Percentiles rank a stretch among this genome's conserved stretches.
Conservation (phyloP, 2,113 vertebrate genomes). For the Eira barbara region DNA sequence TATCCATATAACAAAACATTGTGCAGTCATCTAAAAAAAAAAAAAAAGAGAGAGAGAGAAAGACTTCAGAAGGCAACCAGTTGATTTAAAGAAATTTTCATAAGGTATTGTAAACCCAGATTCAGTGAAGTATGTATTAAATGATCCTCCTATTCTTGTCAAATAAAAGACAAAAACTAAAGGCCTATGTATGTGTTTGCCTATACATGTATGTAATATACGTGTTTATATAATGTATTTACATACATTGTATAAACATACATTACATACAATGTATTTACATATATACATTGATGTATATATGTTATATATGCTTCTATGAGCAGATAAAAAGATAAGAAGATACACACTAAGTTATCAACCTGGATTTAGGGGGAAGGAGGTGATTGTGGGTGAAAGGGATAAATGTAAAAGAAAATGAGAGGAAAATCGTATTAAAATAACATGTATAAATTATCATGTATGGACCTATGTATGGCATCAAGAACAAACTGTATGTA, state of each 20-base stretch:
- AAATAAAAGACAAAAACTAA: neutral
- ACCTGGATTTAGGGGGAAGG: neutral
- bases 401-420: neutral
- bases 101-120: neutral
- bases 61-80: neutral
- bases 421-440: neutral
- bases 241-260: too few relatives aligned
- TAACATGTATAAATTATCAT: neutral
- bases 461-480: neutral
- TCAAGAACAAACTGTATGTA: neutral
- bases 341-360: neutral
- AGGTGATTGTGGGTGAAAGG: neutral
- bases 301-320: neutral
- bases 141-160: neutral
- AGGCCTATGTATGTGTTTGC: neutral
- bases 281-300: neutral
- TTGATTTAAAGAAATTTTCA: constrained; percentile 9
- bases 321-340: neutral
- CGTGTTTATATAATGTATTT: neutral
- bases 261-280: neutral
- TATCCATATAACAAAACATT: neutral
- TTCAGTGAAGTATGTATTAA: neutral
- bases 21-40: neutral
- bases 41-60: neutral
- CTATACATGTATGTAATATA: neutral